Evolutionary conservation across 2,797 vertebrate genomes (phyloP).

Genomic region (Oophaga sylvatica): DNA sequence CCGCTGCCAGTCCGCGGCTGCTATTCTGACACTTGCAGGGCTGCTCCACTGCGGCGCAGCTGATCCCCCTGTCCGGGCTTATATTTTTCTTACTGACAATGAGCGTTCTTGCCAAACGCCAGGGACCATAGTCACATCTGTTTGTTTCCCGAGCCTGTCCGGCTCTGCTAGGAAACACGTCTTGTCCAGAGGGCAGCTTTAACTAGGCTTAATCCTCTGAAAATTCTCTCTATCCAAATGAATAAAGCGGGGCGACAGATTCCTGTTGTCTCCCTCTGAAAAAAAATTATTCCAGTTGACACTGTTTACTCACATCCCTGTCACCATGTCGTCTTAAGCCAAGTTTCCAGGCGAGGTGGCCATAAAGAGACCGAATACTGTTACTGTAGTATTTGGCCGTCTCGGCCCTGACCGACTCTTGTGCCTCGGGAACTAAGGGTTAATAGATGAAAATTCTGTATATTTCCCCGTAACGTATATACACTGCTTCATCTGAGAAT

Average conservation of each 20-base stretch:
- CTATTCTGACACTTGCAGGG: slow-evolving; percentile 74
- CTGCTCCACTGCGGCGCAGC: slow-evolving; percentile 80
- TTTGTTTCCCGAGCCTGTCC: slow-evolving; percentile 84
- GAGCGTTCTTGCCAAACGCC: slow-evolving; percentile 97
- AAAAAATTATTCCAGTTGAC: slow-evolving; percentile 79
- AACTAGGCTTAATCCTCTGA: slow-evolving; percentile 76
- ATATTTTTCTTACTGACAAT: slow-evolving; percentile 93
- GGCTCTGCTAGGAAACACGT: slow-evolving; percentile 72
- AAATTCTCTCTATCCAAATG: slow-evolving; percentile 76
- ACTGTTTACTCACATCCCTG: slow-evolving; percentile 73
- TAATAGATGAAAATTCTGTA: background rate
- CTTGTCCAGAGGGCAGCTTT: slow-evolving; percentile 78
- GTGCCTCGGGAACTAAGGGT: background rate
- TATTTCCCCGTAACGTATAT: background rate
- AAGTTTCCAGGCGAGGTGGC: slow-evolving; percentile 78
- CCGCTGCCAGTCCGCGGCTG: slow-evolving; percentile 65
- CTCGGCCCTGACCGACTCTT: background rate
- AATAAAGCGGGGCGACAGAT: slow-evolving; percentile 71
- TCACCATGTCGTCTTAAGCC: slow-evolving; percentile 77
- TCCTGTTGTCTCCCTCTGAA: slow-evolving; percentile 74
- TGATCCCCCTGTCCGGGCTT: slow-evolving; percentile 93
- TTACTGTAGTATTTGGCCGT: slow-evolving; percentile 50
- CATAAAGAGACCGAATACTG: slow-evolving; percentile 36
- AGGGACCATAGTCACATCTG: slow-evolving; percentile 98
- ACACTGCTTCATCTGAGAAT: too few relatives aligned